Conservation (phyloP, 2,888 invertebrate species). For the Heteropelma amictum region DNA sequence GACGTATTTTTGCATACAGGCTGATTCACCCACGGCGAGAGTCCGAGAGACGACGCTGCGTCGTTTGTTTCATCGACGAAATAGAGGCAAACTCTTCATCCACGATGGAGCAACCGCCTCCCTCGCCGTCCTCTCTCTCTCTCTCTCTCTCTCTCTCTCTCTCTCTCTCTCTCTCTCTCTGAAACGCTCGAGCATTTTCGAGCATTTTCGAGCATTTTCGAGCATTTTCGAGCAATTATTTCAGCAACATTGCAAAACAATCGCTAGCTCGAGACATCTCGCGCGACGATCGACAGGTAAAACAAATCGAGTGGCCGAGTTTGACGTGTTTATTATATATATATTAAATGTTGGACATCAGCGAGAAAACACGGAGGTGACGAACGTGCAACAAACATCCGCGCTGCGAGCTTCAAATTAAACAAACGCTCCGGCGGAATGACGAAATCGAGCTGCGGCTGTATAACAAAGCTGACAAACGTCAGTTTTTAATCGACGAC, state of each 20-base stretch:
- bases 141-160: not conserved
- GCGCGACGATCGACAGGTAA: conserved; percentile 40
- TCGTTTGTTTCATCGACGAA: no score
- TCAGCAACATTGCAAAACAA: conserved; percentile 76
- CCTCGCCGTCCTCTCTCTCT: not conserved
- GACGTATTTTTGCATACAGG: no score
- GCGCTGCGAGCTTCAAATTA: conserved; percentile 60
- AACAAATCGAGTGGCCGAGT: not conserved
- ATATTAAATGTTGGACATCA: conserved; percentile 5
- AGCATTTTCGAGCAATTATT: conserved; percentile 75
- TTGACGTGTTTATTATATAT: not conserved
- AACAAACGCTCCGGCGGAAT: conserved; percentile 66
- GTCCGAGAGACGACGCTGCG: not conserved
- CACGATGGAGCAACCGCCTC: not conserved
- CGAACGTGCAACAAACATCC: conserved; percentile 53
- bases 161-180: not conserved
- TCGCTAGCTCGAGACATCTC: conserved; percentile 57
- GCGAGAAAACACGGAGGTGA: conserved; percentile 56
- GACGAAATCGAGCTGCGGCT: conserved; percentile 59
- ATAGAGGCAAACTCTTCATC: no score
- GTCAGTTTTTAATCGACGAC: conserved; percentile 26
- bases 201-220: conserved; percentile 68
- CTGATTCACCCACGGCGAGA: no score
- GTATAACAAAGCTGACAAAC: conserved; percentile 18
- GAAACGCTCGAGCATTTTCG: conserved; percentile 48